Percentiles rank a stretch among this genome's conserved stretches.
Evolutionary conservation across 2,888 invertebrate genomes (phyloP).

Genomic region (Lepidonotus clava): DNA sequence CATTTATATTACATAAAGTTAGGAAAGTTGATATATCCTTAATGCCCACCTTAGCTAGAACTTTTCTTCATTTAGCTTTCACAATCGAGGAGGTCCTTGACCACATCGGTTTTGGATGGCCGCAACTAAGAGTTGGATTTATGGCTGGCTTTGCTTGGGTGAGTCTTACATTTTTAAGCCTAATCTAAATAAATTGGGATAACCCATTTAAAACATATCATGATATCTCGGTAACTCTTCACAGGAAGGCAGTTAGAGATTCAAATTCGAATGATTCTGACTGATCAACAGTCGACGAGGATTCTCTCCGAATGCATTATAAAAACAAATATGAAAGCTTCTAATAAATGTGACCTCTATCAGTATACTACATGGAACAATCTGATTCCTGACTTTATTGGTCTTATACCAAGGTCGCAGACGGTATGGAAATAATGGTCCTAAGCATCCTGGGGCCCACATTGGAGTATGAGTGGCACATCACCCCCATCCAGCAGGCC

Average conservation of each 20-base stretch:
- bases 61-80: too few species aligned
- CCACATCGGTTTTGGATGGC: neutral
- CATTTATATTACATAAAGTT: too few species aligned
- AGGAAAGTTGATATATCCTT: too few species aligned
- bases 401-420: too few species aligned
- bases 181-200: neutral
- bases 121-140: neutral
- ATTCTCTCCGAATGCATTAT: neutral
- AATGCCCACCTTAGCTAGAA: too few species aligned
- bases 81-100: neutral
- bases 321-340: too few species aligned
- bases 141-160: neutral
- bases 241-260: neutral
- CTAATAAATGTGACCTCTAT: too few species aligned
- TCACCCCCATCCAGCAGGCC: constrained; percentile 52
- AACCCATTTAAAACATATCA: neutral
- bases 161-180: neutral
- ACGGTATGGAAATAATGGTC: constrained; percentile 62
- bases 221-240: neutral
- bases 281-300: neutral
- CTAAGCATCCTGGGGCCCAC: constrained; percentile 58
- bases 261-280: neutral
- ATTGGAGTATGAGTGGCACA: constrained; percentile 45
- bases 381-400: too few species aligned
- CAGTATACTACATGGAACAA: too few species aligned